phyloP scores from a whole-genome alignment of 2,113 vertebrate species.

The Arizona elegans region DNA sequence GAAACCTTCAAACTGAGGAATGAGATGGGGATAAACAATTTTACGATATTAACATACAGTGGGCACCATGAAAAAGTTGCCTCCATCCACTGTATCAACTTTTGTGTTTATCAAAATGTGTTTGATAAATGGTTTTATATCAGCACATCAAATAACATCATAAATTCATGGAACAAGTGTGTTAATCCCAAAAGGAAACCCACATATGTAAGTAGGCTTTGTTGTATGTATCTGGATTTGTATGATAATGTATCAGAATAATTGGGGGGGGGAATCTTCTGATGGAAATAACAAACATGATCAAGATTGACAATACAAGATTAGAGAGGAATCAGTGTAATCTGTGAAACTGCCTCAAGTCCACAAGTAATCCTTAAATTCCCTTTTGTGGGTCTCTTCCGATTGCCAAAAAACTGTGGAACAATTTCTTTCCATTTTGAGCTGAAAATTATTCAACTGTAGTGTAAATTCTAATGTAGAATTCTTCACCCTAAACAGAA shows the following conservation, averaged over 20 bases:
- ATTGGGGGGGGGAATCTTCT: background rate
- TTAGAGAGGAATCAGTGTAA: background rate
- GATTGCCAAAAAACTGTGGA: background rate
- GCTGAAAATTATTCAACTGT: background rate
- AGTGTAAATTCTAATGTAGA: background rate
- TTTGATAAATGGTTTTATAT: background rate
- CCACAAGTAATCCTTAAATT: background rate
- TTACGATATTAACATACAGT: rapidly evolving
- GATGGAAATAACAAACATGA: background rate
- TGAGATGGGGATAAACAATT: background rate
- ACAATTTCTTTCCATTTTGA: background rate
- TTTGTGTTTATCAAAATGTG: background rate
- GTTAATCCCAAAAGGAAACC: background rate
- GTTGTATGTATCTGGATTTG: background rate
- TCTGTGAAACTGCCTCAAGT: background rate
- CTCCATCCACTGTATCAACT: conserved; percentile 3
- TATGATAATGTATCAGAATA: background rate
- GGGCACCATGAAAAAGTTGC: background rate
- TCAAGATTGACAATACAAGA: background rate
- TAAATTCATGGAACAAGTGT: conserved; percentile 1
- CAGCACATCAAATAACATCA: background rate
- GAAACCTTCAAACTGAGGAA: background rate
- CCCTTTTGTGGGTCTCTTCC: background rate
- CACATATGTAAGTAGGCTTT: background rate
- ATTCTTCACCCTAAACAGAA: background rate